A percentile compares a stretch with the other conserved stretches of the same genome.
phyloP scores from a whole-genome alignment of 2,888 invertebrate genomes.

The Stenodera caucasica region DNA sequence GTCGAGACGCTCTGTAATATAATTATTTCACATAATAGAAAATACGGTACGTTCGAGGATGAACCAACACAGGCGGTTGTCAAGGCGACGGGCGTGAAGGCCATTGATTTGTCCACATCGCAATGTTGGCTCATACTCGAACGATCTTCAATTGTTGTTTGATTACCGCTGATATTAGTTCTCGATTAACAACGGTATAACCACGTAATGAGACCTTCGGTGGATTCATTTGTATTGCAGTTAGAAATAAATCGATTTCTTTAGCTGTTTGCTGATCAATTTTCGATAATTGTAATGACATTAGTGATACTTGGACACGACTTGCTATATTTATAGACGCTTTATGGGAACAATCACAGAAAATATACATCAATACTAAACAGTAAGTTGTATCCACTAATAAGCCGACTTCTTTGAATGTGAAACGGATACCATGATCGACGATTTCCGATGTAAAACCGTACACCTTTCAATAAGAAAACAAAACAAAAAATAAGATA shows the following conservation, averaged over 20 bases:
- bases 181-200: constrained; percentile 67
- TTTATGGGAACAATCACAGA: constrained; percentile 69
- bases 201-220: constrained; percentile 70
- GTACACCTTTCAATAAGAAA: constrained; percentile 54
- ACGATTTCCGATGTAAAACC: constrained; percentile 69
- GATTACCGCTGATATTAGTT: constrained; percentile 65
- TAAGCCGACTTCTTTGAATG: constrained; percentile 69
- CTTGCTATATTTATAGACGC: constrained; percentile 67
- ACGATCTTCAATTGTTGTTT: constrained; percentile 10
- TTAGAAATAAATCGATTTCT: constrained; percentile 70
- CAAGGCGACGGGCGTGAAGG: too few species aligned
- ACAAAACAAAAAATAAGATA: too few species aligned
- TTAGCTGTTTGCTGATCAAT: constrained; percentile 64
- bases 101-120: too few species aligned
- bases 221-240: constrained; percentile 71
- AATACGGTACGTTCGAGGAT: too few species aligned
- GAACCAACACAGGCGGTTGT: too few species aligned
- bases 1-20: constrained; percentile 63
- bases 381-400: constrained; percentile 67
- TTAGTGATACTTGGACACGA: constrained; percentile 64
- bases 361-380: constrained; percentile 63
- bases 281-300: constrained; percentile 62
- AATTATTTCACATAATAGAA: constrained; percentile 14
- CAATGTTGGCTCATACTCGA: too few species aligned
- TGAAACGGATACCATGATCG: constrained; percentile 66